These are phyloP conservation scores for Lutjanus campechanus DNA, from an alignment of 2,797 vertebrate species.

Conservation along the genomic window DNA sequence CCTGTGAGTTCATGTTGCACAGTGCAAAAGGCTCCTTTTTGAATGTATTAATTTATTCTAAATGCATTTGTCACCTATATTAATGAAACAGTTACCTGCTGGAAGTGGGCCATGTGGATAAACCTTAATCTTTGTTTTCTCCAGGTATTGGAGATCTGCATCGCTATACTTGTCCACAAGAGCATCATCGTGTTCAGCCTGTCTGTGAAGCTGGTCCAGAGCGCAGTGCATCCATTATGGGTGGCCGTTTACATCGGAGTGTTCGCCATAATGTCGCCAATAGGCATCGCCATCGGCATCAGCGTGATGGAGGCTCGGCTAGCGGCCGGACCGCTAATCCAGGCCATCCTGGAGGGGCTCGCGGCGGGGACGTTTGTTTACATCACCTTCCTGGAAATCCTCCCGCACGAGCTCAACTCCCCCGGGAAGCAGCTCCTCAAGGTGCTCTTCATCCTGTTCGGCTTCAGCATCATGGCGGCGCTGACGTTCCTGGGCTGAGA, in stretches of 20 bases:
- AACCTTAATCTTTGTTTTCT: slow-evolving; percentile 13
- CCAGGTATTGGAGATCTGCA: slow-evolving; percentile 90
- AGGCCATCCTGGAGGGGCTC: slow-evolving; percentile 90
- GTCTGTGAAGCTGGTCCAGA: slow-evolving; percentile 90
- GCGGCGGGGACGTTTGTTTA: slow-evolving; percentile 92
- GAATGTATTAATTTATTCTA: too few relatives aligned
- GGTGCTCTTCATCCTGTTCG: slow-evolving; percentile 89
- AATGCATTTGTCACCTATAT: background rate
- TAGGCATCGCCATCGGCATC: slow-evolving; percentile 90
- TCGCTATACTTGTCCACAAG: slow-evolving; percentile 93
- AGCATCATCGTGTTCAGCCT: slow-evolving; percentile 93
- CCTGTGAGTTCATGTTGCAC: too few relatives aligned
- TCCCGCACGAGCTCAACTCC: slow-evolving; percentile 91
- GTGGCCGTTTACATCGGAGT: slow-evolving; percentile 84
- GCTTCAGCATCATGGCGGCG: slow-evolving; percentile 90
- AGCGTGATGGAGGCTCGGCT: slow-evolving; percentile 84
- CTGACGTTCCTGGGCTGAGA: slow-evolving; percentile 88
- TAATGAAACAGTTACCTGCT: background rate
- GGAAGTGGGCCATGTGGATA: background rate
- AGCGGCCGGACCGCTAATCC: slow-evolving; percentile 78
- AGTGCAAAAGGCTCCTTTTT: too few relatives aligned
- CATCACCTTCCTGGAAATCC: slow-evolving; percentile 94
- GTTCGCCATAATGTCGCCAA: slow-evolving; percentile 91
- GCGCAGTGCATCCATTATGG: slow-evolving; percentile 80
- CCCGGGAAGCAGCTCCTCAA: slow-evolving; percentile 88